These are phyloP conservation scores for Halcyon smyrnensis DNA, from an alignment of 2,797 vertebrate species.

Conservation along the genomic window DNA sequence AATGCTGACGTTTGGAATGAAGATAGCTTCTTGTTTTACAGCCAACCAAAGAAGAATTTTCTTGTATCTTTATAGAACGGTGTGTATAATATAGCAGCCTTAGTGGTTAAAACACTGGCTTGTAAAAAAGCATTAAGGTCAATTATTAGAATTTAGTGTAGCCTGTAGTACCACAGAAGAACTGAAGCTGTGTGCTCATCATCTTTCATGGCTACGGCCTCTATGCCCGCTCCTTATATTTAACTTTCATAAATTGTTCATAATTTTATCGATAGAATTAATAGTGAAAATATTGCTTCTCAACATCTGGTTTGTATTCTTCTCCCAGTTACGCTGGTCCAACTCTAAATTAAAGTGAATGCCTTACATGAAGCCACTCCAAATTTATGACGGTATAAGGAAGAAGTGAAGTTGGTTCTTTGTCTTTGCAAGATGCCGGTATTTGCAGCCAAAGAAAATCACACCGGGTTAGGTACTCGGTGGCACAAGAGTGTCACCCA, in stretches of 20 bases:
- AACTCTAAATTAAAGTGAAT: conserved; percentile 12
- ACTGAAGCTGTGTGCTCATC: neutral
- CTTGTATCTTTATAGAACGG: neutral
- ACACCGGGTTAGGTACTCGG: neutral
- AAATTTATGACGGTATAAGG: neutral
- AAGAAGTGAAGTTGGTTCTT: neutral
- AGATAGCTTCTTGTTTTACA: neutral
- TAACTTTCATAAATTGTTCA: neutral
- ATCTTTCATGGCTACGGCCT: neutral
- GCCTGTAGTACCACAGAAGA: neutral
- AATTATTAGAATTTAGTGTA: neutral
- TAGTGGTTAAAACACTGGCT: neutral
- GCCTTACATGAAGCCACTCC: neutral
- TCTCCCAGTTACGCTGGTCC: neutral
- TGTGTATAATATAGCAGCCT: neutral
- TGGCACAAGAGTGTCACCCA: conserved; percentile 59
- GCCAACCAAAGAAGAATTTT: neutral
- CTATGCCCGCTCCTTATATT: neutral
- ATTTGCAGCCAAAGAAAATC: neutral
- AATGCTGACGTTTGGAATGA: neutral
- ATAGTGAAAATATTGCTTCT: neutral
- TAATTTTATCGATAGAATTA: neutral
- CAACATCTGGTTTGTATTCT: conserved; percentile 22
- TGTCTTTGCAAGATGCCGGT: neutral
- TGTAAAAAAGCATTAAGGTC: neutral